phyloP scores from a whole-genome alignment of 1,140 invertebrate genomes.

The Dendroctonus ponderosae region DNA sequence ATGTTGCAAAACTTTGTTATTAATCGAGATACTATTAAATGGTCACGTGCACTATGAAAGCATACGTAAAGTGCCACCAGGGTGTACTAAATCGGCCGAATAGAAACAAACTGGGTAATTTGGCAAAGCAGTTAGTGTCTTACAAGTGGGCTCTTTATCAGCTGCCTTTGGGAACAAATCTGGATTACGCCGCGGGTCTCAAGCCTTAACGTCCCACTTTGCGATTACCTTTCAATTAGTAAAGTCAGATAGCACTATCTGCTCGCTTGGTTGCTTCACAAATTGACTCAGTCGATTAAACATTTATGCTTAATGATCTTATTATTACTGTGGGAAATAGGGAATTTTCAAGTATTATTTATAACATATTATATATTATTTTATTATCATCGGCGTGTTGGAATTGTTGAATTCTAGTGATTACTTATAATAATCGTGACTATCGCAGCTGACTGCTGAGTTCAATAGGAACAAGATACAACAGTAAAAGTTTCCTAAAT shows the following conservation, averaged over 20 bases:
- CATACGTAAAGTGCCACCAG: constrained; percentile 33
- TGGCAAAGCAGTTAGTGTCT: constrained; percentile 46
- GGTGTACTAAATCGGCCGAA: constrained; percentile 44
- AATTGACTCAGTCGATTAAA: constrained; percentile 31
- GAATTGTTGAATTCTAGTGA: too few relatives aligned
- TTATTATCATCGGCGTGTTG: too few relatives aligned
- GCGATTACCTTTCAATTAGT: constrained; percentile 52
- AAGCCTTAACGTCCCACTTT: constrained; percentile 45
- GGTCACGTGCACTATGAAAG: constrained; percentile 30
- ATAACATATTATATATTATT: too few relatives aligned
- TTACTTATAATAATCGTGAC: too few relatives aligned
- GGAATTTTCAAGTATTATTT: too few relatives aligned
- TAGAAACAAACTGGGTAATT: constrained; percentile 47
- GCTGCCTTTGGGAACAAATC: constrained; percentile 40
- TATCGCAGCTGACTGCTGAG: too few relatives aligned
- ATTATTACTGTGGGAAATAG: constrained; percentile 24
- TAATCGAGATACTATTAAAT: constrained; percentile 15
- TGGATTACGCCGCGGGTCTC: constrained; percentile 45
- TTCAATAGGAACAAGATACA: too few relatives aligned
- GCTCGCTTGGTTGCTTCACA: constrained; percentile 41
- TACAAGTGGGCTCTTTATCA: constrained; percentile 48
- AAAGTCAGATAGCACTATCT: constrained; percentile 47
- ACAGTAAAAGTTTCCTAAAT: too few relatives aligned
- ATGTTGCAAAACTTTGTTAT: constrained; percentile 6
- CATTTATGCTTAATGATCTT: constrained; percentile 30